Evolutionary conservation across 2,797 vertebrate species (phyloP), one percentile per base, ranked within the genome.

Genomic region (Mormyrus hasselquistii): DNA sequence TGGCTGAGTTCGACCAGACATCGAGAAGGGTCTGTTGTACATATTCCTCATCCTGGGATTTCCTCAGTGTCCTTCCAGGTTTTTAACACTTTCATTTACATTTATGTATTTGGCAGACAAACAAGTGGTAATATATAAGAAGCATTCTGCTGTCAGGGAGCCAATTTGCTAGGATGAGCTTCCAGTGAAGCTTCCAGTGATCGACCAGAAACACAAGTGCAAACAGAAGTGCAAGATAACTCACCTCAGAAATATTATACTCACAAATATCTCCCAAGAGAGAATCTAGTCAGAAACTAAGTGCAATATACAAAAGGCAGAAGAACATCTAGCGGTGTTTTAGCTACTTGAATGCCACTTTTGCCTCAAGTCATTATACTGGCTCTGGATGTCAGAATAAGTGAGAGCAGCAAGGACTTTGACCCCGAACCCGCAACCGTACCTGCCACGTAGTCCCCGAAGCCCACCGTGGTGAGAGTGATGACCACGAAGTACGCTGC

Each of bases 381-480:
- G 83, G 38, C 16, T 79, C 38, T 34, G 83, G n/a, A 52, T 53
- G 25, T 14, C 44, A 25, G 49, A 85, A 49, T 47, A 50, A 25
- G 41, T 14, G 44, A 49, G 49, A 16, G 7, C 49, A 84, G 34
- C 55, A 41, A 2, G n/a, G 53, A 0, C 53, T 4, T 29, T 69
- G 65, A 73, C 29, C 65, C 29, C 29, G 12, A 73, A 12, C 65
- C 65, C 14, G 65, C 65, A 34, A 0, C 5, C 50, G n/a, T 94
- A 98, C 98, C 98, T 93, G 98, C 97, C 89, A 98, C 98, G 85
- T 97, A 98, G 92, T 98, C 98, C 3, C 98, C 98, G 87, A 98
- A 98, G 2, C 98, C 98, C 88, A 98, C 97, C 0, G 98, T 98
- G 86, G 97, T 98, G 90, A 98, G 94, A 0, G 97, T 98, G 93